Base-by-base conservation (phyloP, 2,888 invertebrate genomes). In the Phoenoteleia sp. region DNA sequence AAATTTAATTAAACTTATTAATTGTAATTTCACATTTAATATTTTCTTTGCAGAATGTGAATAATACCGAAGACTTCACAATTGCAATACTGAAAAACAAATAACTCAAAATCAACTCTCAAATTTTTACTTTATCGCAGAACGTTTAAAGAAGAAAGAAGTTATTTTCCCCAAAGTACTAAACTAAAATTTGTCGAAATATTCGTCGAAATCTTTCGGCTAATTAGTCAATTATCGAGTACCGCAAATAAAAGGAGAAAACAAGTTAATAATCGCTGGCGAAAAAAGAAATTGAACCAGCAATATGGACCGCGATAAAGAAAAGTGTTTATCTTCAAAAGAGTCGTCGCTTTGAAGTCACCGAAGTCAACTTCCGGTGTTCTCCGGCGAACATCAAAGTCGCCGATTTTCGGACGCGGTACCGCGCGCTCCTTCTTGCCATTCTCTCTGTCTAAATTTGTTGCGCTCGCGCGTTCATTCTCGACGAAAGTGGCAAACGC, bases 331-430 rank as follows among this genome's bases (percentile, higher is more conserved):
- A 75, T 80, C 80, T 76, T 75, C 45, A 64, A 71, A 79, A 60
- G 76, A 64, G 71, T 71, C 62, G 71, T 66, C 54, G 71, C 80
- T 84, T 84, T 84, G 81, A 81, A 76, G 76, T 72, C 66, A 71
- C 81, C 81, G 81, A 71, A 76, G 80, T 76, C 76, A 76, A 84
- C 84, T 84, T 84, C 84, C 84, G 84, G 84, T 81, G 71, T 80
- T 84, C 71, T 75, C 76, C 67, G 71, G 60, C 47, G 60, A 75
- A 84, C 81, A 84, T 84, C 84, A 84, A 84, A 84, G 84, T 67
- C 52, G 84, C 80, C 71, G 76, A 75, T 81, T 81, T 84, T 84
- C 67, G 60, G 81, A n/a, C n/a, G n/a, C n/a, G n/a, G n/a, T n/a
- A n/a, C n/a, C n/a, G 45, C 42, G 67, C 77, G 42, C 58, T 81